Conservation (phyloP, 2,797 vertebrate genomes). For the Epinephelus awoara region DNA sequence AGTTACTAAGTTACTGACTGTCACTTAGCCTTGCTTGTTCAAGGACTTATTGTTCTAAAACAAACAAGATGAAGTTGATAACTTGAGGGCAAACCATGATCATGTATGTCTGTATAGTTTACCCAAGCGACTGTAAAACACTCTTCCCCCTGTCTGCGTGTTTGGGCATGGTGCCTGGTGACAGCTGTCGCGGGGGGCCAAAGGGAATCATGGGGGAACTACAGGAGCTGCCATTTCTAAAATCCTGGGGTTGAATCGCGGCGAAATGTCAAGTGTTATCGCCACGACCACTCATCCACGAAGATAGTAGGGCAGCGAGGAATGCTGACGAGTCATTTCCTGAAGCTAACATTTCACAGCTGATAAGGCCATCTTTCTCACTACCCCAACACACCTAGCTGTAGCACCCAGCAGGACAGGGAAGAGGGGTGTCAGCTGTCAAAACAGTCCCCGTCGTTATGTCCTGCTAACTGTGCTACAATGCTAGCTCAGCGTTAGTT, state of each 20-base stretch:
- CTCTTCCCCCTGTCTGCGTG: neutral
- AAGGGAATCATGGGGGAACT: neutral
- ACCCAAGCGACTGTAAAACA: neutral
- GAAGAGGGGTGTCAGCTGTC: conserved; percentile 82
- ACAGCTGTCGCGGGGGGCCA: conserved; percentile 60
- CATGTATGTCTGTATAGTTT: neutral
- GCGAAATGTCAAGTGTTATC: conserved; percentile 11
- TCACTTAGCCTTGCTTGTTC: neutral
- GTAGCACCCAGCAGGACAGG: conserved; percentile 57
- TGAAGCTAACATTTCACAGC: conserved; percentile 48
- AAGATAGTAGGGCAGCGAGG: conserved; percentile 2
- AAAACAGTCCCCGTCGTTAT: conserved; percentile 75
- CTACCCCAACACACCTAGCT: conserved; percentile 48
- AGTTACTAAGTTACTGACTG: neutral
- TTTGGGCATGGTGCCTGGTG: conserved; percentile 41
- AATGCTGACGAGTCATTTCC: conserved; percentile 53
- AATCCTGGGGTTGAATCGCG: conserved; percentile 37
- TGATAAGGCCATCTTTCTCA: conserved; percentile 57
- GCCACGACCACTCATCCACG: neutral
- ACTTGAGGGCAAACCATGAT: neutral
- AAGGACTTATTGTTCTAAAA: neutral
- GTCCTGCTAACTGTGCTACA: conserved; percentile 41
- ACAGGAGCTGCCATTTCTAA: conserved; percentile 23
- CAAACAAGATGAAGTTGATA: conserved; percentile 4
- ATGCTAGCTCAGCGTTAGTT: conserved; percentile 6